Percentiles rank a stretch among this genome's conserved stretches.
Evolutionary conservation across 2,797 vertebrate genomes (phyloP).

Genomic region (Oryzias dopingdopingensis): DNA sequence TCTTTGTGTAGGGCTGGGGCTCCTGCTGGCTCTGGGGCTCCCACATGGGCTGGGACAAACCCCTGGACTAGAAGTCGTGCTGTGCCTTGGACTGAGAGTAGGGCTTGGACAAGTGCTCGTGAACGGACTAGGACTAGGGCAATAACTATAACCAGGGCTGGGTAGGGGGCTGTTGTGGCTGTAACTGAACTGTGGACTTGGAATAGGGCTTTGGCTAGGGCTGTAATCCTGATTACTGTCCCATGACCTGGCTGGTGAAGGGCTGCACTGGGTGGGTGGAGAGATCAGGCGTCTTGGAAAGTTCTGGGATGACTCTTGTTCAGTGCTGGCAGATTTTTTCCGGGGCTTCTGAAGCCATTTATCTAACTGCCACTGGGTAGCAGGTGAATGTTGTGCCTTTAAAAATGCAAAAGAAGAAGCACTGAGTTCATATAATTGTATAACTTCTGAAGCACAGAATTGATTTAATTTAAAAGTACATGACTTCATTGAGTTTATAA

Average conservation of each 20-base stretch:
- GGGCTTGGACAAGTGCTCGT: constrained; percentile 72
- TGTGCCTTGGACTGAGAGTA: constrained; percentile 61
- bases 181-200: constrained; percentile 77
- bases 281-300: constrained; percentile 41
- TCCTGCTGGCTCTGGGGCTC: constrained; percentile 59
- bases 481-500: too few species aligned
- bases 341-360: constrained; percentile 93
- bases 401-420: constrained; percentile 29
- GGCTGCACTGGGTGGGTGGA: constrained; percentile 59
- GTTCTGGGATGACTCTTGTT: constrained; percentile 69
- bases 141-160: constrained; percentile 74
- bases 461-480: too few species aligned
- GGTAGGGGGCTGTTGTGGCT: constrained; percentile 65
- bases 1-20: constrained; percentile 62
- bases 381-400: constrained; percentile 81
- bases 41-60: constrained; percentile 64
- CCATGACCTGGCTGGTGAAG: constrained; percentile 77
- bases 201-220: constrained; percentile 73
- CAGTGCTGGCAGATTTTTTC: constrained; percentile 80
- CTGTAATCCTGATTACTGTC: constrained; percentile 77
- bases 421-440: too few species aligned
- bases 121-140: constrained; percentile 74
- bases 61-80: constrained; percentile 53
- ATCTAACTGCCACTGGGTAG: constrained; percentile 96
- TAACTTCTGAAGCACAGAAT: too few species aligned